Base-by-base conservation (phyloP, 2,888 invertebrate genomes). In the Eupsilia transversa region DNA sequence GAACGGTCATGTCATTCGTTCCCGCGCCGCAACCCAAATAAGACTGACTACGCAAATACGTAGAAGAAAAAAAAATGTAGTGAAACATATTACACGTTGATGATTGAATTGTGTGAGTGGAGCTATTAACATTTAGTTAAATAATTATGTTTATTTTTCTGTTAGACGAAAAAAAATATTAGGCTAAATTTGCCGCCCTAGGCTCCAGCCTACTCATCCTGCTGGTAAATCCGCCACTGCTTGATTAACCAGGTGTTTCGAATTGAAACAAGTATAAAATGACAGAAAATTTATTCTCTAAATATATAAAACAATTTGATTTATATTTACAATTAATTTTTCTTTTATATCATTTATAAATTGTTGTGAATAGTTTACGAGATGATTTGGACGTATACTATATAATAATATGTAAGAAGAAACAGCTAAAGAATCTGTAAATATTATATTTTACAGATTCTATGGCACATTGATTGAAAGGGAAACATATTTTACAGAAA, bases 301-400 rank as follows among this genome's bases (percentile, higher is more conserved):
- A 94, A 94, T 93, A 93, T 94, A 94, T 94, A 95, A 94, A 94
- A 94, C 89, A 92, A 94, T 93, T 87, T 94, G 92, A 92, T 94
- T 92, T 86, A 85, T 92, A 93, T 94, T 92, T 92, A 93, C 92
- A 93, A 80, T 84, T 67, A 73, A 23, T 54, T 61, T 70, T 75
- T 67, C 33, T 54, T 83, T 74, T 52, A 77, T 64, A 63, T 83
- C 12, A 17, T 83, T 67, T 65, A 68, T 74, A 56, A 74, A 78
- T 77, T 78, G 61, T 67, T 79, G 54, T 79, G 72, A 72, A 73
- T 59, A 12, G 66, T 78, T 77, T 65, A 77, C 61, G 46, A 87
- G 59, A 80, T 80, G 78, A 71, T 57, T 79, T 79, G 77, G 74
- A 86, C 83, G 76, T 46, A 38, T 9, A 9, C n/a, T 67, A 68